Evolutionary conservation across 2,797 vertebrate species (phyloP), one percentile per base, ranked within the genome.

Genomic region (Harpagifer antarcticus): DNA sequence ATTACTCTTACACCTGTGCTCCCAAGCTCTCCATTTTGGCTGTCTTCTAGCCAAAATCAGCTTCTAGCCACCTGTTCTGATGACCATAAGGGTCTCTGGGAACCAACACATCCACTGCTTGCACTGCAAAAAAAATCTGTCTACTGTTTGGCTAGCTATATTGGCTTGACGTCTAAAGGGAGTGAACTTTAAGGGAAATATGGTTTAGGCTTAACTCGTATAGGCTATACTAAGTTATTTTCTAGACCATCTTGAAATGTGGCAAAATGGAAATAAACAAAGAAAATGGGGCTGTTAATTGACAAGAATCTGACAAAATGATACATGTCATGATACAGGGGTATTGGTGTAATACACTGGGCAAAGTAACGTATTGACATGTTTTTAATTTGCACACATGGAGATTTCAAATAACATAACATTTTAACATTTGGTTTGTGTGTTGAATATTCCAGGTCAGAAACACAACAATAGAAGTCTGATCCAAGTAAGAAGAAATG

Each of bases 11-110:
- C 83, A 84, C 75, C 85, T 86, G 76, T 73, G 78, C 79, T 86
- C 83, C 56, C 84, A 84, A 76, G 79, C 79, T 47, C 61, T 63
- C 50, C 42, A 23, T 80, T 83, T 78, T 78, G 55, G 49, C 79
- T 89, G 91, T 87, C 83, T 68, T 81, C 68, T 50, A n/a, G 92
- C 90, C 86, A 91, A 87, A 85, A 85, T 89, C 86, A 79, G 75
- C 88, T 71, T 83, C 50, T 31, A 17, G 63, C 90, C 92, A 93
- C 93, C 92, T 94, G 93, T 93, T 92, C 53, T 69, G 74, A 79
- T 79, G 76, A 79, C 64, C 67, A 52, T 14, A 67, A 81, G 61
- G 43, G 3, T 79, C 17, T 47, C 54, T 86, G 80, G 74, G 80
- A 89, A 76, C 55, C 7, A 16, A 84, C 72, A 16, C 64, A 62